Base-by-base conservation (phyloP, 2,797 vertebrate species). In the Enteromius thamalakanensis region DNA sequence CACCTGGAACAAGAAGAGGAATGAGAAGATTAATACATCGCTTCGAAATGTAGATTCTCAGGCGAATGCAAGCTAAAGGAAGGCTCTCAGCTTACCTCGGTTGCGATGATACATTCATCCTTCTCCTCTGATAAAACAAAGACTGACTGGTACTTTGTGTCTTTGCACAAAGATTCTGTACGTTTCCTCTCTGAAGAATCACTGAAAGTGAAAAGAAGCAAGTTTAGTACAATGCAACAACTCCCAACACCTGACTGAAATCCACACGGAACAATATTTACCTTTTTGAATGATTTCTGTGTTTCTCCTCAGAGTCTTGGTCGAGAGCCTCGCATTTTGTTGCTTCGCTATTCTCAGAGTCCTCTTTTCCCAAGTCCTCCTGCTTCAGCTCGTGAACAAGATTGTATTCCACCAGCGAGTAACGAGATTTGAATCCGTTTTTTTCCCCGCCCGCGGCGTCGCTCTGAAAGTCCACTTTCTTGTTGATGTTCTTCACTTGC, bases 81-180 rank as follows among this genome's bases (percentile, higher is more conserved):
- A 26, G 60, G 14, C 78, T 75, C 51, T 74, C 21, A 8, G 79
- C 95, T 97, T 94, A 92, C 98, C 98, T 99, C 98, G 89, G 98
- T 99, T 87, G 98, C 98, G 80, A 99, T 98, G 91, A 99, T 96
- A 89, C 98, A 99, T 92, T 99, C 98, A 0, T 99, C 97, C 91
- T 99, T 98, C 90, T 97, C 97, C 91, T 98, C 97, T 60, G 97
- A 99, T 92, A 99, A 96, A 91, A 99, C 97, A 80, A 96, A 99
- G 89, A 99, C 96, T 17, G 98, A 99, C 95, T 99, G 98, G 94
- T 99, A 99, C 94, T 98, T 99, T 87, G 96, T 97, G 93, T 97
- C 93, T 37, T 91, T 94, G 91, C 95, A 96, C 87, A 93, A 91
- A 0, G 96, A 93, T 86, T 97, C 96, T n/a, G 92, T 93, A 90